Percentiles rank a stretch among this genome's conserved stretches.
phyloP scores from a whole-genome alignment of 2,113 vertebrate genomes.

The Oophaga pumilio region DNA sequence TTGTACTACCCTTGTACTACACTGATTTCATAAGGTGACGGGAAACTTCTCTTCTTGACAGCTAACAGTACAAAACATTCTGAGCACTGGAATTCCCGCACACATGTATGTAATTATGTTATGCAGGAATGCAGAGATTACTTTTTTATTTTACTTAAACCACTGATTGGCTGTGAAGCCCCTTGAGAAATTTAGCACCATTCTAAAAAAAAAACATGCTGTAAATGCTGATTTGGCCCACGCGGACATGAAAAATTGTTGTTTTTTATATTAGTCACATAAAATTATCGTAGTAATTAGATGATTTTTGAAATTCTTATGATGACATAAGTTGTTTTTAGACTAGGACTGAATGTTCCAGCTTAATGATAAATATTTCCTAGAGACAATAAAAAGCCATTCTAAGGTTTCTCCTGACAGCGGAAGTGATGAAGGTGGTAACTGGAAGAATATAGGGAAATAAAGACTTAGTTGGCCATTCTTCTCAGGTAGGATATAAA shows the following conservation, averaged over 20 bases:
- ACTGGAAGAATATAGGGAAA: constrained; percentile 63
- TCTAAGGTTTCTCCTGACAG: constrained; percentile 13
- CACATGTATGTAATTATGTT: constrained; percentile 28
- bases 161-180: not conserved
- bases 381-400: constrained; percentile 55
- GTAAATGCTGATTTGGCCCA: constrained; percentile 13
- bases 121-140: not conserved
- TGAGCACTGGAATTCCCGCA: not conserved
- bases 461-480: constrained; percentile 55
- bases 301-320: constrained; percentile 29
- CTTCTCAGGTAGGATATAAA: constrained; percentile 59
- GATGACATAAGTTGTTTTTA: constrained; percentile 33
- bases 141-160: constrained; percentile 7
- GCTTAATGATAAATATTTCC: constrained; percentile 62
- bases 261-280: constrained; percentile 40
- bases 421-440: constrained; percentile 51
- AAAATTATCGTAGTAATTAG: constrained; percentile 43
- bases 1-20: not conserved
- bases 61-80: not conserved
- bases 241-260: constrained; percentile 9
- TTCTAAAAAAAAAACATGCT: constrained; percentile 4
- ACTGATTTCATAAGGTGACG: not conserved
- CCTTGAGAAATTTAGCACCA: constrained; percentile 10
- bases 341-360: constrained; percentile 39
- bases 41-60: not conserved